Base-by-base conservation (phyloP, 2,888 invertebrate species). In the Agonopterix arenella region DNA sequence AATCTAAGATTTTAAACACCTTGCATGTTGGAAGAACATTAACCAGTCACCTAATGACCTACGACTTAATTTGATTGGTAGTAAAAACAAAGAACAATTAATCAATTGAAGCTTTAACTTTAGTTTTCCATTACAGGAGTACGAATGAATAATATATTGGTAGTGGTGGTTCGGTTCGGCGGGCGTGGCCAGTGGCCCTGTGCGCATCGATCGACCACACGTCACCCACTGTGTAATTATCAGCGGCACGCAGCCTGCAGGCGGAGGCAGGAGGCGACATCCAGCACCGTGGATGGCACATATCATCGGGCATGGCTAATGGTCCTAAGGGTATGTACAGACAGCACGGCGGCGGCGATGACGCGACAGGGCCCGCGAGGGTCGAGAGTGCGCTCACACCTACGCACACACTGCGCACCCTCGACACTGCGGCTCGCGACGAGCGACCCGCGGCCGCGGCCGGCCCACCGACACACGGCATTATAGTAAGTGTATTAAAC, bases 401-500 rank as follows among this genome's bases (percentile, higher is more conserved):
- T 80, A 80, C 78, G 73, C 80, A 80, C 80, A 80, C 81, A 80
- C 80, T 58, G 80, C 81, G 73, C 73, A 60, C 70, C 68, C 73
- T 73, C 73, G 59, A 60, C 50, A 42, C 53, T 36, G 44, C 48
- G 44, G 50, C 49, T 11, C 28, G 38, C 13, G 13, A 10, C 38
- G 16, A 3, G 28, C 28, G 28, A 1, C 36, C 1, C 11, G 11
- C 45, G 70, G 55, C 62, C 58, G 52, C 58, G 58, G 63, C 62
- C 64, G 62, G 62, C 64, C 62, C 65, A 62, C 61, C 55, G 54
- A 67, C 65, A 51, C 43, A 11, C 57, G 60, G 55, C 61, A 52
- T 40, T 40, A 64, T 74, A 70, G 80, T 84, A 79, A 84, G 84
- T 85, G 82, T 85, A 86, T 86, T 86, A 89, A 83, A 88, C 84